phyloP scores from a whole-genome alignment of 1,140 invertebrate species.

The Dendroctonus valens region DNA sequence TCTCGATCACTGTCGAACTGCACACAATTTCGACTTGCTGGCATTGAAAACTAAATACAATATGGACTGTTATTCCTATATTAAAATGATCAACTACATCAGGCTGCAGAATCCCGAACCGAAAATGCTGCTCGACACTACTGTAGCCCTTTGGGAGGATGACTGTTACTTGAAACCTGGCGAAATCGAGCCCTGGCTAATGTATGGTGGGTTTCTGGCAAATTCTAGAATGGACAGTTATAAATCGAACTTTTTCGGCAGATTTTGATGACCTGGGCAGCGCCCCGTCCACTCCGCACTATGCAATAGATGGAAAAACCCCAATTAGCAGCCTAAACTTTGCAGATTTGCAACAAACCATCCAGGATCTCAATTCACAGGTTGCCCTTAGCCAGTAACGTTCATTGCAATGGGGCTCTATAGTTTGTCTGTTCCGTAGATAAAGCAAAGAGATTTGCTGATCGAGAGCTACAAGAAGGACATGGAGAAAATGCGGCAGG shows the following conservation, averaged over 20 bases:
- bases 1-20: conserved; percentile 57
- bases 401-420: not conserved
- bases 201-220: conserved; percentile 65
- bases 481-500: conserved; percentile 62
- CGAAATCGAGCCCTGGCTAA: conserved; percentile 79
- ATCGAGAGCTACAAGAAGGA: conserved; percentile 61
- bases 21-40: conserved; percentile 71
- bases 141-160: conserved; percentile 63
- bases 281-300: conserved; percentile 49
- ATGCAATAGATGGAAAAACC: conserved; percentile 49
- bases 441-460: conserved; percentile 56
- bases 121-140: conserved; percentile 56
- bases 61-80: conserved; percentile 83
- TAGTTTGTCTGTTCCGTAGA: conserved; percentile 48
- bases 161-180: conserved; percentile 81
- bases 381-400: conserved; percentile 27
- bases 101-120: conserved; percentile 61
- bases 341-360: conserved; percentile 47
- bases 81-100: conserved; percentile 87
- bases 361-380: conserved; percentile 46
- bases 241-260: conserved; percentile 20
- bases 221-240: not conserved
- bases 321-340: conserved; percentile 48
- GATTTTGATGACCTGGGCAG: conserved; percentile 51
- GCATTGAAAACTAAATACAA: conserved; percentile 65